These are phyloP conservation scores for Tromatobia lineatoria DNA, from an alignment of 2,888 invertebrate genomes.

Conservation along the genomic window DNA sequence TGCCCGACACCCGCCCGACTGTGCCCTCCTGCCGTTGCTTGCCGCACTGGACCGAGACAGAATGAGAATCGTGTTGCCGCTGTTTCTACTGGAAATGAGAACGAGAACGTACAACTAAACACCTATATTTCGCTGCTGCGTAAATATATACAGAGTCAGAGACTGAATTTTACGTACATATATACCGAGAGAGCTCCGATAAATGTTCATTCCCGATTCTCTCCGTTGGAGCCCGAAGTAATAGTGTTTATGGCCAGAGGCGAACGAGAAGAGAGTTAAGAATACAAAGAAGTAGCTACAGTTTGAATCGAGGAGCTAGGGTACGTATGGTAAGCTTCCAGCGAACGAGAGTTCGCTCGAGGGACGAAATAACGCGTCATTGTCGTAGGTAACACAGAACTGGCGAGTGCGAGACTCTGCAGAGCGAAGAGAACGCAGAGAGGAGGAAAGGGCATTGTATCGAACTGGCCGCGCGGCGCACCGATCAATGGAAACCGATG, in stretches of 20 bases:
- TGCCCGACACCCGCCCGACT: slow-evolving; percentile 47
- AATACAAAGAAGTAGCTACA: slow-evolving; percentile 58
- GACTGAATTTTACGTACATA: background rate
- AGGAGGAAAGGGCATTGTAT: slow-evolving; percentile 75
- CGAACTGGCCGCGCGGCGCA: slow-evolving; percentile 62
- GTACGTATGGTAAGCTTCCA: slow-evolving; percentile 8
- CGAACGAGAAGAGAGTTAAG: slow-evolving; percentile 61
- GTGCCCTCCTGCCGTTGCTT: slow-evolving; percentile 54
- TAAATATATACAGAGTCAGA: slow-evolving; percentile 3
- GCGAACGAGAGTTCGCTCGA: slow-evolving; percentile 58
- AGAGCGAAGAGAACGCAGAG: slow-evolving; percentile 60
- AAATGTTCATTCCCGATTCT: slow-evolving; percentile 20
- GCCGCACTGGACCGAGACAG: slow-evolving; percentile 56
- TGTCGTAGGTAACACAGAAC: slow-evolving; percentile 66
- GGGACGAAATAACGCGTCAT: slow-evolving; percentile 70
- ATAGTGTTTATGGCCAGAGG: slow-evolving; percentile 45
- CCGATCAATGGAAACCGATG: slow-evolving; percentile 77
- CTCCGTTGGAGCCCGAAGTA: slow-evolving; percentile 18
- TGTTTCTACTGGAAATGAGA: slow-evolving; percentile 25
- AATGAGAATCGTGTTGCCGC: slow-evolving; percentile 54
- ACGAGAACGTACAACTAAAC: slow-evolving; percentile 24
- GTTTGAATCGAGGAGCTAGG: slow-evolving; percentile 24
- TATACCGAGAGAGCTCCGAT: slow-evolving; percentile 3
- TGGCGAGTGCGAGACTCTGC: slow-evolving; percentile 64
- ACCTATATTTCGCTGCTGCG: slow-evolving; percentile 5